These are phyloP conservation scores for Artibeus jamaicensis DNA, from an alignment of 2,797 vertebrate species.

Conservation along the genomic window DNA sequence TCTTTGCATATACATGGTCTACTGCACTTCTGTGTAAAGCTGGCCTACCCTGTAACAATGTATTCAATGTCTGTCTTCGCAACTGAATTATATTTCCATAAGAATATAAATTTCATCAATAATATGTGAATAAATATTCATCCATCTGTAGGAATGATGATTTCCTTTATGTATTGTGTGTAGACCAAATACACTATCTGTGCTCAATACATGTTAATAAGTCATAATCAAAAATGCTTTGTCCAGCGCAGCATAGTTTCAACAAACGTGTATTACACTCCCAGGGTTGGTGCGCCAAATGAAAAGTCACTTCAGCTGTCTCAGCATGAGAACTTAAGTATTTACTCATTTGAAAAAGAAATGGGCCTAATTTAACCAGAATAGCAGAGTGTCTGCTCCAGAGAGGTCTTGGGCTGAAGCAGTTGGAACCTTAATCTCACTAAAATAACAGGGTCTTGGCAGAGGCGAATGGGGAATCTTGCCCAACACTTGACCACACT, in stretches of 20 bases:
- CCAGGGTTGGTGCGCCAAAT: slow-evolving; percentile 35
- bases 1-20: background rate
- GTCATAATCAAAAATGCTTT: slow-evolving; percentile 49
- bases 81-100: background rate
- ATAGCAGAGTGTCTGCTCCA: slow-evolving; percentile 45
- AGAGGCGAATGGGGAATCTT: slow-evolving; percentile 29
- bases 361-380: slow-evolving; percentile 54
- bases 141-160: background rate
- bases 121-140: background rate
- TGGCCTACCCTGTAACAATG: background rate
- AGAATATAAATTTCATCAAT: background rate
- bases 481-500: slow-evolving; percentile 47
- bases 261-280: slow-evolving; percentile 25
- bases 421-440: slow-evolving; percentile 54
- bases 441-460: slow-evolving; percentile 57
- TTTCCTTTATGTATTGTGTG: slow-evolving; percentile 14
- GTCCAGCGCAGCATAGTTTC: slow-evolving; percentile 4
- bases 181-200: slow-evolving; percentile 36
- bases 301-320: slow-evolving; percentile 55
- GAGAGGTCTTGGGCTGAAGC: slow-evolving; percentile 51
- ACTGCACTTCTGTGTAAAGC: background rate
- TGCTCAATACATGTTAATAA: slow-evolving; percentile 51
- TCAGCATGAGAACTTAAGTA: slow-evolving; percentile 49
- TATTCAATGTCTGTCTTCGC: background rate
- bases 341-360: slow-evolving; percentile 61